phyloP scores from a whole-genome alignment of 2,113 vertebrate species.

The Scartelaos histophorus region DNA sequence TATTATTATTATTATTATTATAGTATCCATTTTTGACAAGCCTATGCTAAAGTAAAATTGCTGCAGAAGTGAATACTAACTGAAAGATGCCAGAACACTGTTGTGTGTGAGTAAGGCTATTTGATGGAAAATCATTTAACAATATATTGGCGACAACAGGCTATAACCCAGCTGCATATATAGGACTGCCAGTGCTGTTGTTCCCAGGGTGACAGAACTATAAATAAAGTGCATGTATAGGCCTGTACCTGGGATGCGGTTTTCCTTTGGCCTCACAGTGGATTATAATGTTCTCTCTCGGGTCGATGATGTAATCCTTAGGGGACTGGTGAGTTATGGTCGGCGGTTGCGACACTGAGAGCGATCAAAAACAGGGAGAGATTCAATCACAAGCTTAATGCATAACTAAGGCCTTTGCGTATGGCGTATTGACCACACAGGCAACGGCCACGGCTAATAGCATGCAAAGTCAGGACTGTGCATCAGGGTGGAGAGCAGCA shows the following conservation, averaged over 20 bases:
- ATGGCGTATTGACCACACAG: slow-evolving; percentile 40
- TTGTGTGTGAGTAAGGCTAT: background rate
- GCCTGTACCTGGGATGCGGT: slow-evolving; percentile 88
- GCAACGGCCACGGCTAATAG: slow-evolving; percentile 30
- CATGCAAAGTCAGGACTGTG: slow-evolving; percentile 38
- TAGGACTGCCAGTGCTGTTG: background rate
- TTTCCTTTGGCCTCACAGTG: slow-evolving; percentile 96
- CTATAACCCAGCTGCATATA: background rate
- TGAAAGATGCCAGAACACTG: background rate
- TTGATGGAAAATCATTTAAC: background rate
- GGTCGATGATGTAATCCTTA: slow-evolving; percentile 96
- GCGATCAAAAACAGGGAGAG: slow-evolving; percentile 44
- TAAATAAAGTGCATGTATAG: slow-evolving; percentile 19
- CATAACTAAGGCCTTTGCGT: slow-evolving; percentile 36
- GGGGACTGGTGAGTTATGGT: slow-evolving; percentile 96
- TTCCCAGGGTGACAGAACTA: background rate
- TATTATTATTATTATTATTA: too few species aligned
- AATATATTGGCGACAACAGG: background rate
- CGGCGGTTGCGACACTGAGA: slow-evolving; percentile 90
- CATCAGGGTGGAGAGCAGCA: slow-evolving; percentile 21
- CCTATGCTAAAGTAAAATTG: background rate
- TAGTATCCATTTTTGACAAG: too few species aligned
- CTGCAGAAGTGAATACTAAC: background rate
- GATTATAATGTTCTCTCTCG: slow-evolving; percentile 93
- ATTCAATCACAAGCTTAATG: slow-evolving; percentile 51